Conservation (phyloP, 2,797 vertebrate genomes). For the Sebastolobus alascanus region DNA sequence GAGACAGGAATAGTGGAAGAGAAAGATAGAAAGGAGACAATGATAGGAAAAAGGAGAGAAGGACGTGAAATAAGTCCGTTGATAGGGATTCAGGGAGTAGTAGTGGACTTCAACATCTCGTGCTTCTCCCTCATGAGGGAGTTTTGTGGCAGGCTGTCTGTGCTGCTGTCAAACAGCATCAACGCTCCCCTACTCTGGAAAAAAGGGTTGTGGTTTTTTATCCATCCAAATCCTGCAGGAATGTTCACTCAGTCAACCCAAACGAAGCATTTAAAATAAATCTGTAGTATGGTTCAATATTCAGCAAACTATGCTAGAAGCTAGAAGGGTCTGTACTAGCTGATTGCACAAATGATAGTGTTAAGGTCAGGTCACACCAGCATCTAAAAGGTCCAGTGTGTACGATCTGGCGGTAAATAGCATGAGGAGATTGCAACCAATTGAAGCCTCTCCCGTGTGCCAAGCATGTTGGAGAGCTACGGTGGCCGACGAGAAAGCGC, state of each 20-base stretch:
- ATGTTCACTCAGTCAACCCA: constrained; percentile 5
- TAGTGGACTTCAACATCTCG: constrained; percentile 41
- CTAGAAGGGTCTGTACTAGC: too few species aligned
- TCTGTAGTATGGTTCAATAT: not conserved
- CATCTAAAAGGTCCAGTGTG: not conserved
- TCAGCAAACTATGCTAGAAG: not conserved
- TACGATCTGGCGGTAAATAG: too few species aligned
- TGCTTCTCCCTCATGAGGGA: constrained; percentile 30
- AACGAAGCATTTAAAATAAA: constrained; percentile 6
- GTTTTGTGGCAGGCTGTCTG: constrained; percentile 42
- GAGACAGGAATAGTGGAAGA: constrained; percentile 10
- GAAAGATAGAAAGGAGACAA: constrained; percentile 13
- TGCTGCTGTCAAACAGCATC: constrained; percentile 59
- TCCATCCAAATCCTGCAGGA: constrained; percentile 27
- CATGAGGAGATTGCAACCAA: too few species aligned
- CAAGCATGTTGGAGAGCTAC: too few species aligned
- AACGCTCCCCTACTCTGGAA: constrained; percentile 30
- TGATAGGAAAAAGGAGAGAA: not conserved
- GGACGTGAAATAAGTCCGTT: constrained; percentile 14
- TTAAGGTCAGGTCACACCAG: not conserved
- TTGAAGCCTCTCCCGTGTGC: too few species aligned
- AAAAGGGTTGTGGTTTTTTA: constrained; percentile 51
- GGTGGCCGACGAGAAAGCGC: too few species aligned
- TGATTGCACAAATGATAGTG: not conserved
- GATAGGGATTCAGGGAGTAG: constrained; percentile 33